These are phyloP conservation scores for Thunnus albacares DNA, from an alignment of 2,797 vertebrate genomes.

Conservation along the genomic window DNA sequence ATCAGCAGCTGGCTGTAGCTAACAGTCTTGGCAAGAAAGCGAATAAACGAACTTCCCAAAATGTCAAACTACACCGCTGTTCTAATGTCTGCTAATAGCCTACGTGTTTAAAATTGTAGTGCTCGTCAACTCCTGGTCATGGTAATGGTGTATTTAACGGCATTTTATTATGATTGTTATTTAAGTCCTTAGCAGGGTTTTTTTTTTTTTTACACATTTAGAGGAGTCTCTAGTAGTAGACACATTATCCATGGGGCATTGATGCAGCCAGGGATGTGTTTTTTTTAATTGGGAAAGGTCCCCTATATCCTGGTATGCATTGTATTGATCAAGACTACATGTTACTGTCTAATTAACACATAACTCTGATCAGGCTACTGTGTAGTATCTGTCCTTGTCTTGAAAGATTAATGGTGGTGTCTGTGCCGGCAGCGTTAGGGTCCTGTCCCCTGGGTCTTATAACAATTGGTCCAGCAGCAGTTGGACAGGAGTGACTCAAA, in stretches of 20 bases:
- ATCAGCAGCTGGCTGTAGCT: not conserved
- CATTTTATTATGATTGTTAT: not conserved
- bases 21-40: not conserved
- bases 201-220: too few relatives aligned
- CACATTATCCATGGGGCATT: not conserved
- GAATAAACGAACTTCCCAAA: too few relatives aligned
- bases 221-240: not conserved
- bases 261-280: not conserved
- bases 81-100: too few relatives aligned
- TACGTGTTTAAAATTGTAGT: too few relatives aligned
- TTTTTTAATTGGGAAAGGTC: not conserved
- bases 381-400: conserved; percentile 59
- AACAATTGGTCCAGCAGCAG: conserved; percentile 59
- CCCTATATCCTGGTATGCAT: not conserved
- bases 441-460: conserved; percentile 55
- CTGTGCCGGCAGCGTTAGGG: conserved; percentile 25
- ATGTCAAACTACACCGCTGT: too few relatives aligned
- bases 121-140: not conserved
- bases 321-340: conserved; percentile 49
- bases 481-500: conserved; percentile 67
- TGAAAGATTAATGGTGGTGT: conserved; percentile 66
- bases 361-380: conserved; percentile 24
- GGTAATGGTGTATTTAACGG: not conserved
- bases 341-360: conserved; percentile 50
- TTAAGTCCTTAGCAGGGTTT: not conserved